Evolutionary conservation across 2,113 vertebrate species (phyloP), one percentile per base, ranked within the genome.

Genomic region (Zootoca vivipara): DNA sequence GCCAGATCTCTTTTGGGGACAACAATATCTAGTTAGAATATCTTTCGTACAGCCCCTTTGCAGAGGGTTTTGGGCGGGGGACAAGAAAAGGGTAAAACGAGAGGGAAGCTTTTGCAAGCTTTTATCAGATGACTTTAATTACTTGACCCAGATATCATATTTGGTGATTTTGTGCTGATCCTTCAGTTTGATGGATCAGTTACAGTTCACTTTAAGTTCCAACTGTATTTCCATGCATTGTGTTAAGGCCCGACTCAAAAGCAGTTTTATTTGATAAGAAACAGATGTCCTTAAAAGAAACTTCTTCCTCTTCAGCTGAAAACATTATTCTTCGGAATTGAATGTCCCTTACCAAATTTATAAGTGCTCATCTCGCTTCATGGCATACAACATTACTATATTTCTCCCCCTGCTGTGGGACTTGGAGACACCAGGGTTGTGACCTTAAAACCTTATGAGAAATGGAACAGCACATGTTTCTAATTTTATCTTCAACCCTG

Each of bases 241-340:
- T 95, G 94, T 92, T 94, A 95, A 95, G 92, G 93, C 90, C 93
- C 91, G 95, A 95, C 92, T 96, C 93, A 89, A 94, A 93, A 95
- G 91, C 92, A 95, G 94, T 94, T 95, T 92, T 90, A 91, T 93
- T 90, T 95, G 95, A 96, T 96, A 95, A 95, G 95, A 96, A 96
- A 3, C 95, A 96, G 95, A 96, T 96, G 95, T 95, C 93, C 93
- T 92, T 95, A 90, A 94, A 93, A 95, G 93, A 92, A 83, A 92
- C 90, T 91, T 85, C 87, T 87, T 95, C 89, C 92, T 94, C 93
- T 84, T 81, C 89, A 94, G 94, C 62, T 86, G 90, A 93, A 95
- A 96, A 95, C 94, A 95, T 94, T 95, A 95, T 95, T 95, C 93
- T 95, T 96, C 92, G 92, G 92, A 94, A 95, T 94, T 95, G 92